Percentiles rank a stretch among this genome's conserved stretches.
phyloP scores from a whole-genome alignment of 1,140 invertebrate species.

The Temnothorax nylanderi region DNA sequence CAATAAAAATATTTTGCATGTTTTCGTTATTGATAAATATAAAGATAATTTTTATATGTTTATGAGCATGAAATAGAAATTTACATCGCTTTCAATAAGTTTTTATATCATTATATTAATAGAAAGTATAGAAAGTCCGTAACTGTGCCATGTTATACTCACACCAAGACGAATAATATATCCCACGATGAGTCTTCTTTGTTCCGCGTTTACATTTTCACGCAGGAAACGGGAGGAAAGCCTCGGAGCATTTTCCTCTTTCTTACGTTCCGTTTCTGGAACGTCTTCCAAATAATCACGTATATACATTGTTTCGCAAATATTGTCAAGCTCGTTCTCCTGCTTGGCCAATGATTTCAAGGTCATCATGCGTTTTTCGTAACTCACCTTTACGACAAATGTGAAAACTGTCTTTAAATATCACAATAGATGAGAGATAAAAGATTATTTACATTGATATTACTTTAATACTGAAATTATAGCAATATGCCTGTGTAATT shows the following conservation, averaged over 20 bases:
- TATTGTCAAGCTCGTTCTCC: background rate
- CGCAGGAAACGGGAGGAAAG: conserved; percentile 57
- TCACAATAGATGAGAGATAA: background rate
- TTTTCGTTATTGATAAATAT: background rate
- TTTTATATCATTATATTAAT: background rate
- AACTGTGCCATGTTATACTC: conserved; percentile 5
- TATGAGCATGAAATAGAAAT: background rate
- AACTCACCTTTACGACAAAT: background rate
- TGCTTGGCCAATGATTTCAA: background rate
- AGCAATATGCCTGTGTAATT: background rate
- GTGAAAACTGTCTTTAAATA: background rate
- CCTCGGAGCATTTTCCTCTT: conserved; percentile 8
- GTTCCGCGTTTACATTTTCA: conserved; percentile 57
- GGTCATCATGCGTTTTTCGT: background rate
- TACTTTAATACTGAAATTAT: background rate
- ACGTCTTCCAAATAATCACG: background rate
- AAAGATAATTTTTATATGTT: background rate
- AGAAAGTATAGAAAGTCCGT: no score
- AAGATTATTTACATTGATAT: background rate
- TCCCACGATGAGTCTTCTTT: conserved; percentile 69
- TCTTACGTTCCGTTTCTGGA: conserved; percentile 3
- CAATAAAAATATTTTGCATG: background rate
- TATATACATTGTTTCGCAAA: background rate
- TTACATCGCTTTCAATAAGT: background rate
- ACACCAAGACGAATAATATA: conserved; percentile 70